Percentiles rank a stretch among this genome's conserved stretches.
These are phyloP conservation scores for Mesocentrotus franciscanus DNA, from an alignment of 53 echinoderm and acorn worm species.

Conservation along the genomic window DNA sequence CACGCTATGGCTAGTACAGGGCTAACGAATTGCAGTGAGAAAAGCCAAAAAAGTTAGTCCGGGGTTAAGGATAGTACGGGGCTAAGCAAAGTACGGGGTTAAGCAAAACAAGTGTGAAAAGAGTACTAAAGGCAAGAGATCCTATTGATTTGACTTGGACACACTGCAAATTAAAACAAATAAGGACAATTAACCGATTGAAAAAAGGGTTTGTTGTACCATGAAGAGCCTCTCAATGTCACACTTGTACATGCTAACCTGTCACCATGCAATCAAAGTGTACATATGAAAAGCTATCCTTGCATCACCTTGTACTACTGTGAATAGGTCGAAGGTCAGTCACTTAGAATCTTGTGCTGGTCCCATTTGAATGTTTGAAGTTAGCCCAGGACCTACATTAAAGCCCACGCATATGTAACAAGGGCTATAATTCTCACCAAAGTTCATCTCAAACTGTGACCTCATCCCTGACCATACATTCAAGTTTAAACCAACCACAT, in stretches of 20 bases:
- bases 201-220: background rate
- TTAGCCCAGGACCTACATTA: background rate
- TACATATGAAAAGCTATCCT: background rate
- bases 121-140: background rate
- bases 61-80: too few species aligned
- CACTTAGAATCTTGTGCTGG: background rate
- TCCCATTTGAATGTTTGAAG: background rate
- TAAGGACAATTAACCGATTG: background rate
- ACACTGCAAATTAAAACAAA: background rate
- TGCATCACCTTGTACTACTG: background rate
- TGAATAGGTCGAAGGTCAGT: background rate
- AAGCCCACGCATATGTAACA: background rate
- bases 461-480: constrained; percentile 1
- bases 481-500: background rate
- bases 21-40: too few species aligned
- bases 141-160: background rate
- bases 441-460: background rate
- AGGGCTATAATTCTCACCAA: background rate
- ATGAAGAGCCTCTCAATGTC: background rate
- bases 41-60: too few species aligned
- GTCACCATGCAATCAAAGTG: background rate
- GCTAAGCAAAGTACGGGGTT: too few species aligned
- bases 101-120: too few species aligned
- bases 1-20: too few species aligned
- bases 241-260: background rate